phyloP scores from a whole-genome alignment of 2,113 vertebrate species.

The Alligator sinensis region DNA sequence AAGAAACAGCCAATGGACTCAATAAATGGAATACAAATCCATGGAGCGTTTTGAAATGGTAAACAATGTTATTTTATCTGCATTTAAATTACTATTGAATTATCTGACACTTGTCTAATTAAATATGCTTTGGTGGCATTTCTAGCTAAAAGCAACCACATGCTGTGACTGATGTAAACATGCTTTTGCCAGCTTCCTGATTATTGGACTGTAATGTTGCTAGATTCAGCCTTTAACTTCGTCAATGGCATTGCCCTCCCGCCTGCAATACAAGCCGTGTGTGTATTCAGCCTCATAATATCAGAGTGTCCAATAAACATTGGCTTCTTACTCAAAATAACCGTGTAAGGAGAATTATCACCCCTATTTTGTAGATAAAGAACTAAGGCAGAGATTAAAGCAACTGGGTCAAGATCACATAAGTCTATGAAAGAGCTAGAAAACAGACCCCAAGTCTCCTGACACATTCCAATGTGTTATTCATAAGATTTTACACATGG shows the following conservation, averaged over 20 bases:
- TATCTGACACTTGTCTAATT: slow-evolving; percentile 8
- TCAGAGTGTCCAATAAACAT: background rate
- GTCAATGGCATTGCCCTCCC: background rate
- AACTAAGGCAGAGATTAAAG: background rate
- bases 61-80: background rate
- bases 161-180: background rate
- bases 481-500: background rate
- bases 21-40: background rate
- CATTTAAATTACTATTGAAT: background rate
- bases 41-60: background rate
- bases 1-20: background rate
- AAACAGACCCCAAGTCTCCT: background rate
- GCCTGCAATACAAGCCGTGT: background rate
- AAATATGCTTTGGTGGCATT: background rate
- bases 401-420: background rate
- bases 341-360: background rate
- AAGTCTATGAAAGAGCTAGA: background rate
- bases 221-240: background rate
- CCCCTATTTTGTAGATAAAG: background rate
- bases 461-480: background rate
- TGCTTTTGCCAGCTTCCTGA: background rate
- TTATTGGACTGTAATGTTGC: background rate
- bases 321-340: background rate
- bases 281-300: background rate
- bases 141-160: background rate